Percentiles rank a stretch among this genome's conserved stretches.
Evolutionary conservation across 2,888 invertebrate genomes (phyloP).

Genomic region (Agelastica alni): DNA sequence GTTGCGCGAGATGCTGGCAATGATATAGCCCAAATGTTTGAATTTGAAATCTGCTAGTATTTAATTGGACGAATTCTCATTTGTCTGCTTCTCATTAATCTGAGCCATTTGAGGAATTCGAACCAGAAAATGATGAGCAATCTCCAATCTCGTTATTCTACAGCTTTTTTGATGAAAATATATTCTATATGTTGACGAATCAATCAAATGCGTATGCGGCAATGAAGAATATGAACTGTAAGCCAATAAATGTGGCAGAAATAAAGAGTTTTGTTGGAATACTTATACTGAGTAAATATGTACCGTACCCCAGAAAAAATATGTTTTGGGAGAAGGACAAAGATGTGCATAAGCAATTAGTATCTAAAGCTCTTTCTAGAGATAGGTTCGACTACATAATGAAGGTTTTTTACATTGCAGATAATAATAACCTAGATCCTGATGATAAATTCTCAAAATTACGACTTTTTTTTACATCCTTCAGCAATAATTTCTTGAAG

Average conservation of each 20-base stretch:
- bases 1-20: no score
- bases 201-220: no score
- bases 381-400: slow-evolving; percentile 19
- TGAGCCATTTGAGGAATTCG: no score
- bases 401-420: slow-evolving; percentile 11
- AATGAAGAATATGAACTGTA: slow-evolving; percentile 11
- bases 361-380: slow-evolving; percentile 13
- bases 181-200: no score
- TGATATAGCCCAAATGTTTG: no score
- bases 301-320: slow-evolving; percentile 4
- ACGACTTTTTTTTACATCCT: slow-evolving; percentile 43
- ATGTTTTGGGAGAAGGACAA: slow-evolving; percentile 19
- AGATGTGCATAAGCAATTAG: slow-evolving; percentile 9
- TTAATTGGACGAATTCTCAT: no score
- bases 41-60: no score
- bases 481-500: no score
- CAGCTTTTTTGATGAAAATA: no score
- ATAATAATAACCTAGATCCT: slow-evolving; percentile 11
- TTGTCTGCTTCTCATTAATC: no score
- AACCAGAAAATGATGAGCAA: no score
- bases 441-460: slow-evolving; percentile 38
- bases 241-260: slow-evolving; percentile 4
- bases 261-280: slow-evolving; percentile 15
- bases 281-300: slow-evolving; percentile 18
- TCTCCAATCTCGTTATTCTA: no score